Evolutionary conservation across 23 tunicate species (phyloP), one percentile per base, ranked within the genome.

Genomic region (Ciona savignyi): DNA sequence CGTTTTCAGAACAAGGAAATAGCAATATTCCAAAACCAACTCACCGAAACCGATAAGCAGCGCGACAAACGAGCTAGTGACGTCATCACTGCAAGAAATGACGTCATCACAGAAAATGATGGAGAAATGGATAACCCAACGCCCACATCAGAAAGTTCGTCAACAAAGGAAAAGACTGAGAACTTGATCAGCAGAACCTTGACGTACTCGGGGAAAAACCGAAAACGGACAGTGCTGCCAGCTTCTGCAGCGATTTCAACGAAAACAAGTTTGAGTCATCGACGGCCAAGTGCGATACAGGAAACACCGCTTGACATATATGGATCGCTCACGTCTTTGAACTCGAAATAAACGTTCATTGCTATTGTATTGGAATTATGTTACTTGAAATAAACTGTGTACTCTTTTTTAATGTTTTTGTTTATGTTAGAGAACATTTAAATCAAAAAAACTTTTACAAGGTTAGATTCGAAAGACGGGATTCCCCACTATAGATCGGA

Each of bases 41-140:
- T 87, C 0, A 82, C 75, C 0, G 80, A 71, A 75, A 77, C 95
- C 2, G 95, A 87, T 62, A 42, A 69, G 2, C 86, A 87, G 32
- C 78, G 95, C 23, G 95, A 87, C 60, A 42, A 76, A 30, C 81
- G 66, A 81, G 86, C 86, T 0, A 76, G 78, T 26, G 95, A n/a
- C n/a, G n/a, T n/a, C n/a, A n/a, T n/a, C n/a, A n/a, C n/a, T n/a
- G n/a, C n/a, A n/a, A n/a, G n/a, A n/a, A n/a, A n/a, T n/a, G n/a
- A n/a, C n/a, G n/a, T n/a, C n/a, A n/a, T n/a, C n/a, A n/a, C n/a
- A n/a, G n/a, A n/a, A n/a, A n/a, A n/a, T n/a, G n/a, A n/a, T n/a
- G n/a, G n/a, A n/a, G n/a, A n/a, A 87, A 81, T 69, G 81, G 21
- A 62, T 66, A 31, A 82, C 64, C 25, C 69, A 81, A 51, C 95